Conservation (phyloP, 2,888 invertebrate genomes). For the Drosophila merina region DNA sequence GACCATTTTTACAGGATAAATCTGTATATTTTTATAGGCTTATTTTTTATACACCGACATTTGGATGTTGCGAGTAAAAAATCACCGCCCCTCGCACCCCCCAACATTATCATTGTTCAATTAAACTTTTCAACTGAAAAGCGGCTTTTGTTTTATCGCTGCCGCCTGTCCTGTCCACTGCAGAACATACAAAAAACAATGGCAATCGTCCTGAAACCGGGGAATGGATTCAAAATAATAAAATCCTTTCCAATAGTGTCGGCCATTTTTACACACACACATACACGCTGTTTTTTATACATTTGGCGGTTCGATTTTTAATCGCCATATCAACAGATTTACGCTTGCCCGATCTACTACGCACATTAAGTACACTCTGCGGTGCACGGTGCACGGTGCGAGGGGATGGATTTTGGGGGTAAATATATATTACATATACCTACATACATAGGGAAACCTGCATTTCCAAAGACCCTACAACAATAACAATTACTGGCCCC, state of each 20-base stretch:
- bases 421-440: background rate
- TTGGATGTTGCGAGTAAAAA: slow-evolving; percentile 38
- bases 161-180: slow-evolving; percentile 56
- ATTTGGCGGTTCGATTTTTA: slow-evolving; percentile 69
- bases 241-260: slow-evolving; percentile 41
- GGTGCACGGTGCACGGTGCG: slow-evolving; percentile 3
- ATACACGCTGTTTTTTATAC: slow-evolving; percentile 14
- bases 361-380: slow-evolving; percentile 67
- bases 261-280: slow-evolving; percentile 54
- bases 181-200: slow-evolving; percentile 55
- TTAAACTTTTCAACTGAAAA: slow-evolving; percentile 80
- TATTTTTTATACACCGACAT: slow-evolving; percentile 55
- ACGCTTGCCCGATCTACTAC: slow-evolving; percentile 77
- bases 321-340: slow-evolving; percentile 76
- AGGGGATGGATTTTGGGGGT: slow-evolving; percentile 31
- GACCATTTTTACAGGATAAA: slow-evolving; percentile 19
- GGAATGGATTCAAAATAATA: slow-evolving; percentile 11
- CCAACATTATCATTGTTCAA: slow-evolving; percentile 77
- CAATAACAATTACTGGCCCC: slow-evolving; percentile 68
- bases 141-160: slow-evolving; percentile 78
- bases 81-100: slow-evolving; percentile 16
- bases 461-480: slow-evolving; percentile 56
- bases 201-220: slow-evolving; percentile 14
- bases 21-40: slow-evolving; percentile 42
- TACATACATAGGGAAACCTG: slow-evolving; percentile 30